Conservation (phyloP, 2,888 invertebrate genomes). For the Leptogaster cylindrica region DNA sequence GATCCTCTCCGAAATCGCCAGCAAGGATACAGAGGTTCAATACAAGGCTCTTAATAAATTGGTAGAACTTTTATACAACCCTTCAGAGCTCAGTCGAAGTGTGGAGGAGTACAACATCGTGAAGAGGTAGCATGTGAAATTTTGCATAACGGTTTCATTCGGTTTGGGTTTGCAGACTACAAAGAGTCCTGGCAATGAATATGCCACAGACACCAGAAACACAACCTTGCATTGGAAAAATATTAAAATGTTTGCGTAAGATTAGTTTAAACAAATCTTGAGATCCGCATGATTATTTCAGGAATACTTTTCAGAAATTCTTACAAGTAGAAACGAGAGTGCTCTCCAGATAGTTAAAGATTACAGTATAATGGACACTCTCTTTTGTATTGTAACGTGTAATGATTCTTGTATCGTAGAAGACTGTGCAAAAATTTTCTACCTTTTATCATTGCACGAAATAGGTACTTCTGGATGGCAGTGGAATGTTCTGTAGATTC, state of each 20-base stretch:
- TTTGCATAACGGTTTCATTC: background rate
- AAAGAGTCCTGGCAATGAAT: background rate
- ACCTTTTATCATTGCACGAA: too few relatives aligned
- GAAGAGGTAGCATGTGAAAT: conserved; percentile 47
- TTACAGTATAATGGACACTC: too few relatives aligned
- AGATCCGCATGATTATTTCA: background rate
- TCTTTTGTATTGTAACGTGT: too few relatives aligned
- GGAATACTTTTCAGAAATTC: too few relatives aligned
- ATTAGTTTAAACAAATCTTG: background rate
- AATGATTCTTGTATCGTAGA: too few relatives aligned
- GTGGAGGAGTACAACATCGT: conserved; percentile 54
- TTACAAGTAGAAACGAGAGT: too few relatives aligned
- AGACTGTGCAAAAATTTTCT: too few relatives aligned
- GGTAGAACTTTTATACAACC: conserved; percentile 54
- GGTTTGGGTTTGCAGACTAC: conserved; percentile 26
- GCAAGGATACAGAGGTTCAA: conserved; percentile 50
- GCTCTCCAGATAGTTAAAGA: too few relatives aligned
- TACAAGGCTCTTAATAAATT: conserved; percentile 54
- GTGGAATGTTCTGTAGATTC: too few relatives aligned
- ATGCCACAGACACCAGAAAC: background rate
- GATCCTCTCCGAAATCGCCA: conserved; percentile 53
- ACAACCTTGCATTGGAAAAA: background rate
- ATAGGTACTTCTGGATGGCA: too few relatives aligned
- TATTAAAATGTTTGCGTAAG: conserved; percentile 3
- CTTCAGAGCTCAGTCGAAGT: conserved; percentile 53